Conservation (phyloP, 1,140 invertebrate species). For the Tachypleus tridentatus region DNA sequence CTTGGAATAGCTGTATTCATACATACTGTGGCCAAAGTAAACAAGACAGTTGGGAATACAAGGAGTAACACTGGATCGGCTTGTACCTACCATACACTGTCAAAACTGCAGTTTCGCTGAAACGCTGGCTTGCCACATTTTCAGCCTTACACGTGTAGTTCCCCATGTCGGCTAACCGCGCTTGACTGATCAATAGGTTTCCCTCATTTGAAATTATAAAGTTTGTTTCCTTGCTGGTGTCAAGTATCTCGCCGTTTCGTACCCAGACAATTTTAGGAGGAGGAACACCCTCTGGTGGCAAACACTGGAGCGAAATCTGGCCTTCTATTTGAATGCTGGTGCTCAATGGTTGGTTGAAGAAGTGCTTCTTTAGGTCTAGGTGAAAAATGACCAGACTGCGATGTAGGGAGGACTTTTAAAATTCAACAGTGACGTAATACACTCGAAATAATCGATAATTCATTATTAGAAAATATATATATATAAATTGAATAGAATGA, state of each 20-base stretch:
- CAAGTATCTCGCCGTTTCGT: conserved; percentile 53
- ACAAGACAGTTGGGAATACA: too few species aligned
- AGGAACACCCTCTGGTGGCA: conserved; percentile 74
- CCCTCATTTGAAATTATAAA: conserved; percentile 56
- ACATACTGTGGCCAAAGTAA: too few species aligned
- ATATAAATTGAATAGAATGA: too few species aligned
- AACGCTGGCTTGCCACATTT: conserved; percentile 72
- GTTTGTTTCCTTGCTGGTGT: conserved; percentile 40
- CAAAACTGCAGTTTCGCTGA: conserved; percentile 71
- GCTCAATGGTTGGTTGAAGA: conserved; percentile 52
- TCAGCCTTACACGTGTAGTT: conserved; percentile 96
- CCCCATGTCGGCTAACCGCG: conserved; percentile 68
- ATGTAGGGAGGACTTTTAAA: too few species aligned
- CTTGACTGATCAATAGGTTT: conserved; percentile 77
- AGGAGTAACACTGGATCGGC: too few species aligned
- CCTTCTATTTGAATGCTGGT: conserved; percentile 68
- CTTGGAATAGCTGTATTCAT: too few species aligned
- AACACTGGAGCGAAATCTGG: conserved; percentile 73
- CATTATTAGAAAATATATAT: too few species aligned
- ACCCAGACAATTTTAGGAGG: conserved; percentile 71
- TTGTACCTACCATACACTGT: conserved; percentile 79
- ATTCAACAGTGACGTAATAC: too few species aligned
- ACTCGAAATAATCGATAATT: too few species aligned
- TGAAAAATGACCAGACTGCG: background rate
- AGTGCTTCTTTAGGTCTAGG: conserved; percentile 41